These are phyloP conservation scores for Drosophila pallidifrons DNA, from an alignment of 1,140 invertebrate species.

Conservation along the genomic window DNA sequence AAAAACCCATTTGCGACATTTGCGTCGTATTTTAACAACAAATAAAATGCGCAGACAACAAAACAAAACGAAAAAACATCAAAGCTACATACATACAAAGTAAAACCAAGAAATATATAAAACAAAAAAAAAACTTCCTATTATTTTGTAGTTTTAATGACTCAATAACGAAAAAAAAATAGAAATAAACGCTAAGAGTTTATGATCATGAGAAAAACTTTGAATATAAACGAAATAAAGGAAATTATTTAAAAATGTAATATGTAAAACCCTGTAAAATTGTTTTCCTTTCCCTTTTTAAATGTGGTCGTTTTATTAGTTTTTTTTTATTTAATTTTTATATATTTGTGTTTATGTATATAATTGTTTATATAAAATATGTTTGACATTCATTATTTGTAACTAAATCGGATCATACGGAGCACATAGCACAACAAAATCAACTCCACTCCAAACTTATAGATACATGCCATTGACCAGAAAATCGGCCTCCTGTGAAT, in stretches of 20 bases:
- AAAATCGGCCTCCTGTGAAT: constrained; percentile 97
- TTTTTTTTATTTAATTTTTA: constrained; percentile 62
- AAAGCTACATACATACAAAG: constrained; percentile 33
- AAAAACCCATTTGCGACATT: constrained; percentile 30
- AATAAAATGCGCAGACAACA: constrained; percentile 24
- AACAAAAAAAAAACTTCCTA: constrained; percentile 64
- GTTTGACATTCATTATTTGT: constrained; percentile 65
- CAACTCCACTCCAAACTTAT: constrained; percentile 85
- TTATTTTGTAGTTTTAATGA: constrained; percentile 80
- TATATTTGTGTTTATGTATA: constrained; percentile 37
- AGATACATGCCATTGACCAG: constrained; percentile 99
- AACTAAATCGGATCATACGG: constrained; percentile 33
- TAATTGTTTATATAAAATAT: constrained; percentile 80
- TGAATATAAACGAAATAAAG: constrained; percentile 67
- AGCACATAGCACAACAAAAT: constrained; percentile 22
- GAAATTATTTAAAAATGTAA: constrained; percentile 50
- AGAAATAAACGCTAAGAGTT: constrained; percentile 48
- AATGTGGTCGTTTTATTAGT: neutral
- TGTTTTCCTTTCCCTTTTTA: neutral
- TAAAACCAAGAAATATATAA: constrained; percentile 38
- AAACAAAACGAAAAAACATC: neutral
- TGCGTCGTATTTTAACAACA: constrained; percentile 55
- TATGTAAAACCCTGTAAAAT: neutral
- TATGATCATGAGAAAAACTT: constrained; percentile 52
- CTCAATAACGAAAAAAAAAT: constrained; percentile 42